A percentile compares a stretch with the other conserved stretches of the same genome.
Evolutionary conservation across 2,797 vertebrate species (phyloP).

Genomic region (Pelochelys cantorii): DNA sequence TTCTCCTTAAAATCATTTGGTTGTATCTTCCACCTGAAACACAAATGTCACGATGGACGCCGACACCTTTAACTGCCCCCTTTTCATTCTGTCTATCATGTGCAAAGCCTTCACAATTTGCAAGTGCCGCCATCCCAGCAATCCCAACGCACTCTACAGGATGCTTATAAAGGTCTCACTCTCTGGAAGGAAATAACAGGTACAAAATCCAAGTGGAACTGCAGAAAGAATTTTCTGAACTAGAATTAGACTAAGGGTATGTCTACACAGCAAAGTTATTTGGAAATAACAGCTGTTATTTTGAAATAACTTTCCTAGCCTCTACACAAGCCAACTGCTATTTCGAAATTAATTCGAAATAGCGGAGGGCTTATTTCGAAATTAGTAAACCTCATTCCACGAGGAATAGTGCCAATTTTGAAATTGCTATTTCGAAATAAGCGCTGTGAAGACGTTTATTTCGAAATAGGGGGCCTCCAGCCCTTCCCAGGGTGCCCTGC

Average conservation of each 20-base stretch:
- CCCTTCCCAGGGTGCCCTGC: no score
- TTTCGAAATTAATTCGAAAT: no score
- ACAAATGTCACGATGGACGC: background rate
- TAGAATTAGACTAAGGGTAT: background rate
- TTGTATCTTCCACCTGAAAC: conserved; percentile 70
- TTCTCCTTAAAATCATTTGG: conserved; percentile 54
- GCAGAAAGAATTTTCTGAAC: background rate
- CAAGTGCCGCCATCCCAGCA: background rate
- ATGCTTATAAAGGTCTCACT: background rate
- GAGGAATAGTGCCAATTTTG: no score
- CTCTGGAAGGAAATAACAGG: background rate
- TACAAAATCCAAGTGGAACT: background rate
- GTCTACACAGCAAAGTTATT: no score
- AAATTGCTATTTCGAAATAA: no score
- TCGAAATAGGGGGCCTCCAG: no score
- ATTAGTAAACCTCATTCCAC: no score
- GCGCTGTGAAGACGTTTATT: no score
- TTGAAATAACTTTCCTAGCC: no score
- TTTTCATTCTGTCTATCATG: background rate
- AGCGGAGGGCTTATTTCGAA: no score
- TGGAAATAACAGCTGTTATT: no score
- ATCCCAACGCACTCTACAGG: background rate
- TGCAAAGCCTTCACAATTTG: background rate
- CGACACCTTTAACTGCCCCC: background rate
- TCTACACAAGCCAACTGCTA: no score